Conservation (phyloP, 1,140 invertebrate species). For the Stegodyphus mimosarum region DNA sequence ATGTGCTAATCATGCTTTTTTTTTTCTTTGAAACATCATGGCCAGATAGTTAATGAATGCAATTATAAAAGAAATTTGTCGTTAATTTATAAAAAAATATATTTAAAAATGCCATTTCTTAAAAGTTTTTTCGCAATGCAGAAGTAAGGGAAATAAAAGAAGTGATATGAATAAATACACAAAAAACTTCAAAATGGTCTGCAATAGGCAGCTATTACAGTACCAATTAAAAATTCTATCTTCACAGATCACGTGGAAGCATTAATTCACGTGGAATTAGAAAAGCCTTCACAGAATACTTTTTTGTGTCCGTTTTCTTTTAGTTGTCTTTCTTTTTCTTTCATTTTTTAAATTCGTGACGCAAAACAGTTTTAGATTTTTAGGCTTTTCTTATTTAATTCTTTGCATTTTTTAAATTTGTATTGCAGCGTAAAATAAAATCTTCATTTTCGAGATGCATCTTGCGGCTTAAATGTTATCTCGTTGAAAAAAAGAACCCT, state of each 20-base stretch:
- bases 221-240: constrained; percentile 30
- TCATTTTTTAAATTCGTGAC: too few species aligned
- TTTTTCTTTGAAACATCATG: constrained; percentile 4
- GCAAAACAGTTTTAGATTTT: too few species aligned
- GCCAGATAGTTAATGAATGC: constrained; percentile 28
- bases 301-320: not conserved
- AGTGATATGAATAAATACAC: not conserved
- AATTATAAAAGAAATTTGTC: constrained; percentile 28
- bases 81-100: constrained; percentile 18
- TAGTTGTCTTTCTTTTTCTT: too few species aligned
- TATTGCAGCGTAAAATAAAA: not conserved
- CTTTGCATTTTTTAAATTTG: too few species aligned
- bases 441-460: not conserved
- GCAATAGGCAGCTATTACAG: constrained; percentile 1
- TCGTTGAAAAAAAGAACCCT: not conserved
- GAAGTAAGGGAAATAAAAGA: constrained; percentile 11
- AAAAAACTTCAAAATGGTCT: too few species aligned
- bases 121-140: not conserved
- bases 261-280: constrained; percentile 8
- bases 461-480: not conserved
- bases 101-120: constrained; percentile 3
- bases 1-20: not conserved
- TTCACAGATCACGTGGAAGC: not conserved
- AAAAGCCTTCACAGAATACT: not conserved
- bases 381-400: too few species aligned